These are phyloP conservation scores for Musca vetustissima DNA, from an alignment of 1,140 invertebrate species.

Conservation along the genomic window DNA sequence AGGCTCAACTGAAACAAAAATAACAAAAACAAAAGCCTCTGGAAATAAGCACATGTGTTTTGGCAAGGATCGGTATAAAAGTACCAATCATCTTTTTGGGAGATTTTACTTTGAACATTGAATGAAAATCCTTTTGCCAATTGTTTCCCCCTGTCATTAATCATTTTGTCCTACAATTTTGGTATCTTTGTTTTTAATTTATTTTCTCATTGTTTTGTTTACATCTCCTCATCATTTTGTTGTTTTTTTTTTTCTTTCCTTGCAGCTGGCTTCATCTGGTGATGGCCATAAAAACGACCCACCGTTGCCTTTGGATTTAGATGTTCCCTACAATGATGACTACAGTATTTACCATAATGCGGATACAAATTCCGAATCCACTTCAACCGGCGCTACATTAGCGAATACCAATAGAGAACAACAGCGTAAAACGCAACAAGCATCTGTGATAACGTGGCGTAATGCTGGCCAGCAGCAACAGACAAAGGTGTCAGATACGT, in stretches of 20 bases:
- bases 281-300: slow-evolving; percentile 60
- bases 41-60: no score
- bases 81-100: no score
- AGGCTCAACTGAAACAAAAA: no score
- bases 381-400: slow-evolving; percentile 1
- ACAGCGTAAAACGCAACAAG: slow-evolving; percentile 22
- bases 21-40: no score
- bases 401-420: slow-evolving; percentile 9
- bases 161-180: slow-evolving; percentile 5
- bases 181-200: neutral
- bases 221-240: slow-evolving; percentile 24
- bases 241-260: slow-evolving; percentile 28
- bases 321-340: slow-evolving; percentile 64
- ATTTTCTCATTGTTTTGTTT: slow-evolving; percentile 16
- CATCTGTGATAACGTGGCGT: slow-evolving; percentile 26
- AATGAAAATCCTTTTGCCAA: no score
- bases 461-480: slow-evolving; percentile 18
- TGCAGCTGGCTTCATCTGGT: slow-evolving; percentile 24
- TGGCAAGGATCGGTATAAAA: no score
- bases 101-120: no score
- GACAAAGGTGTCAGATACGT: neutral
- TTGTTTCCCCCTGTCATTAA: slow-evolving; percentile 13
- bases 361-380: neutral
- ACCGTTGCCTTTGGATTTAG: slow-evolving; percentile 63
- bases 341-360: slow-evolving; percentile 52